Evolutionary conservation across 2,113 vertebrate species (phyloP), one percentile per base, ranked within the genome.

Genomic region (Sakesphorus luctuosus): DNA sequence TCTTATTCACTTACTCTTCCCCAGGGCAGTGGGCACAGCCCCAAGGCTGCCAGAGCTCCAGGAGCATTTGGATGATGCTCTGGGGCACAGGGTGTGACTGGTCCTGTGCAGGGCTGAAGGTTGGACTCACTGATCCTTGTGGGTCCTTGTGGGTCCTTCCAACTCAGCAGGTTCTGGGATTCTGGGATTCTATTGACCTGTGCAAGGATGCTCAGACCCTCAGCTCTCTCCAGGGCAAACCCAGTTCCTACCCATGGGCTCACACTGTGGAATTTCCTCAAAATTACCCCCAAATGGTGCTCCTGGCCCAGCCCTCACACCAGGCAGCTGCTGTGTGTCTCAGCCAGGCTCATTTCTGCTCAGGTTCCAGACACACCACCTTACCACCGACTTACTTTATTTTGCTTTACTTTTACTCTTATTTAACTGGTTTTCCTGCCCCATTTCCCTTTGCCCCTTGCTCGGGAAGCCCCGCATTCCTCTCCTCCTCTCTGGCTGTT

Each of bases 231-330:
- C 24, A 20, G 68, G 6, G n/a, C n/a, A 56, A 66, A 9, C 2
- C 9, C 28, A n/a, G 24, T 0, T 3, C 47, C 16, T 20, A 24
- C 17, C 36, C 43, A 13, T 10, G 46, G 38, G 18, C 31, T 55
- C 28, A 24, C 0, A 1, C 2, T 2, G 23, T 26, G n/a, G 31
- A 10, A 4, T 49, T 73, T 20, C 40, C 59, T 73, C 46, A 24
- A 19, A n/a, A 36, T 44, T 21, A 3, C 12, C 23, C 29, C 17
- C 1, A 36, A 36, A 13, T 0, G 5, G 5, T 18, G 8, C 15
- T 38, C 15, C 29, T 14, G 12, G 5, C 56, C 31, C 43, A 23
- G 9, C 18, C 6, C 35, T 26, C 0, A 0, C 9, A 28, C 25
- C 63, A n/a, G 31, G 46, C 49, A 63, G 18, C 44, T 52, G 38